Evolutionary conservation across 30 jellyfish, hydroid and myxozoan genomes (phyloP).

Genomic region (Hydractinia echinata): DNA sequence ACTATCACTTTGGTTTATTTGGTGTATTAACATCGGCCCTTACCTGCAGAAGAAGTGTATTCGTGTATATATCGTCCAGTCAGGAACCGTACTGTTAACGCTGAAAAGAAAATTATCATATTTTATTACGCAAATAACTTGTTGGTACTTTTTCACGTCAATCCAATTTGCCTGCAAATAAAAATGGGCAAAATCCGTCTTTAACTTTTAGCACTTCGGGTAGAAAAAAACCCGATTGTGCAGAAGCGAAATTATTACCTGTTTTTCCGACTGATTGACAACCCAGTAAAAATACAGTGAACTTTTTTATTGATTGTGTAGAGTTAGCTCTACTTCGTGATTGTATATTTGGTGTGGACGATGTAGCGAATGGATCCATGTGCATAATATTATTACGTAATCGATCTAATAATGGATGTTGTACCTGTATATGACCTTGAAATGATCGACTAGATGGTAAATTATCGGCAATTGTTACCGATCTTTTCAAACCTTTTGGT

Average conservation of each 20-base stretch:
- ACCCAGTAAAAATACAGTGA: slow-evolving; percentile 9
- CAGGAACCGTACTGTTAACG: slow-evolving; percentile 25
- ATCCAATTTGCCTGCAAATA: neutral
- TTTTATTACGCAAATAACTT: too few species aligned
- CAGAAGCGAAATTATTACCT: neutral
- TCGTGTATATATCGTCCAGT: slow-evolving; percentile 28
- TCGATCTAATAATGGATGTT: slow-evolving; percentile 2
- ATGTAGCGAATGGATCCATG: slow-evolving; percentile 17
- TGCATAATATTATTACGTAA: slow-evolving; percentile 4
- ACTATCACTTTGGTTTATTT: too few species aligned
- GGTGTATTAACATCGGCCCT: neutral
- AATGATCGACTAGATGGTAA: neutral
- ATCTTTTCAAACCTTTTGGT: neutral
- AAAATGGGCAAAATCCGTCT: neutral
- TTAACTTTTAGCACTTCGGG: neutral
- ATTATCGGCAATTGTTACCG: neutral
- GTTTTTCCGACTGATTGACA: slow-evolving; percentile 25
- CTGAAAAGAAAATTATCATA: neutral
- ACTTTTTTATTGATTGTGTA: slow-evolving; percentile 11
- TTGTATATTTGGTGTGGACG: slow-evolving; percentile 11
- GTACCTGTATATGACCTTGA: neutral
- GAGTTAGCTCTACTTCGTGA: slow-evolving; percentile 15
- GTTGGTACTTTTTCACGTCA: too few species aligned
- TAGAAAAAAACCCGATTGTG: neutral
- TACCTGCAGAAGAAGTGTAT: slow-evolving; percentile 32